phyloP scores from a whole-genome alignment of 2,888 invertebrate genomes.

The Andrena fulva region DNA sequence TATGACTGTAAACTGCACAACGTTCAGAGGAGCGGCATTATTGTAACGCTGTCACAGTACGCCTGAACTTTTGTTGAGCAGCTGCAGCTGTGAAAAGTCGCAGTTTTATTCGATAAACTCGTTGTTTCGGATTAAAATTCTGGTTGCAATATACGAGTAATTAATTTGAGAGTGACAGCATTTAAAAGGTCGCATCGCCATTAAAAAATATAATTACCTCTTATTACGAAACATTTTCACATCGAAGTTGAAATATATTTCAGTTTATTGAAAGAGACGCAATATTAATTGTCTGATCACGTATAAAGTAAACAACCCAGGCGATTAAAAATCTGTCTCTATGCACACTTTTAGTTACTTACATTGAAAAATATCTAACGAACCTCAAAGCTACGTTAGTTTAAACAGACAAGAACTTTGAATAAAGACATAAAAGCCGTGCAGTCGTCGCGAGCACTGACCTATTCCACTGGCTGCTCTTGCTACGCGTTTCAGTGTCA shows the following conservation, averaged over 20 bases:
- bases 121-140: not conserved
- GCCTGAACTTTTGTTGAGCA: constrained; percentile 39
- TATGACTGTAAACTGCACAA: constrained; percentile 19
- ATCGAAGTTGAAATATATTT: not conserved
- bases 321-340: not conserved
- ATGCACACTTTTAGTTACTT: not conserved
- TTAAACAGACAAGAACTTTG: not conserved
- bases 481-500: constrained; percentile 30
- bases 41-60: constrained; percentile 21
- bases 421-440: not conserved
- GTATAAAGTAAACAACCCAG: not conserved
- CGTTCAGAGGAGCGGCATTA: not conserved
- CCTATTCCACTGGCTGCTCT: constrained; percentile 69
- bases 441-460: constrained; percentile 63
- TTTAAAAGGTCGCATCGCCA: too few relatives aligned
- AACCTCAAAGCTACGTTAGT: not conserved
- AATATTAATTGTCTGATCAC: too few relatives aligned
- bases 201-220: too few relatives aligned
- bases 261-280: too few relatives aligned
- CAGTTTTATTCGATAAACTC: not conserved
- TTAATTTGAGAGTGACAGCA: not conserved
- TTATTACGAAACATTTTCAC: not conserved
- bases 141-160: not conserved
- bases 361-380: not conserved
- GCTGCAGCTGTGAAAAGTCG: constrained; percentile 52